A percentile compares a stretch with the other conserved stretches of the same genome.
Conservation (phyloP, 2,888 invertebrate genomes). For the Netelia virgata region DNA sequence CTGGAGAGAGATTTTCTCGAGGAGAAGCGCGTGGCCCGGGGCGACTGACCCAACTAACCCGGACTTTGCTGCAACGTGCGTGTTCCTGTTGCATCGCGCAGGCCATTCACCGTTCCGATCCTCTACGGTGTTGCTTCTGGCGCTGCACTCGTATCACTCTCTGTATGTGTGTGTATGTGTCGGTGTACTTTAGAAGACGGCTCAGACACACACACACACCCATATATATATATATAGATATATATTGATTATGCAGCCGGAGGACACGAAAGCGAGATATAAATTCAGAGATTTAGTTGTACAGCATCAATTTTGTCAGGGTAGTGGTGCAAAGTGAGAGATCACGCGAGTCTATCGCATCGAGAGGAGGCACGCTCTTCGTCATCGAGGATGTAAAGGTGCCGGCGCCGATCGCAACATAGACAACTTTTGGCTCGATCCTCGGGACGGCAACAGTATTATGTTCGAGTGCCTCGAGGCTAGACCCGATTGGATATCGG, state of each 20-base stretch:
- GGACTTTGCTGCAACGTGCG: slow-evolving; percentile 66
- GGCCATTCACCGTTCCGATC: slow-evolving; percentile 64
- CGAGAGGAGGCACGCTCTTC: slow-evolving; percentile 4
- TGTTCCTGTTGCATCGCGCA: slow-evolving; percentile 58
- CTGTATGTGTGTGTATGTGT: neutral
- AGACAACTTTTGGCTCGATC: slow-evolving; percentile 42
- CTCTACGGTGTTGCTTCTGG: slow-evolving; percentile 45
- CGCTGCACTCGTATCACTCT: slow-evolving; percentile 9
- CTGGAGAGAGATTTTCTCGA: slow-evolving; percentile 63
- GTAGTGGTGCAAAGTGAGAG: slow-evolving; percentile 53
- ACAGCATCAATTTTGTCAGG: slow-evolving; percentile 39
- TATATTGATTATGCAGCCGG: slow-evolving; percentile 28
- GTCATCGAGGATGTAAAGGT: slow-evolving; percentile 50
- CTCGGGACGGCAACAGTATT: slow-evolving; percentile 2
- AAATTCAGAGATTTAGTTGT: slow-evolving; percentile 29
- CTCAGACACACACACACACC: neutral
- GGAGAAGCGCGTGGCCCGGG: slow-evolving; percentile 59
- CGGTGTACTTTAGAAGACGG: neutral
- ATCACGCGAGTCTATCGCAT: slow-evolving; percentile 43
- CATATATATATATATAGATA: neutral
- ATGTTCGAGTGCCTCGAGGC: slow-evolving; percentile 44
- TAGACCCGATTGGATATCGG: slow-evolving; percentile 58
- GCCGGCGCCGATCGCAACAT: slow-evolving; percentile 46
- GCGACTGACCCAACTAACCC: slow-evolving; percentile 69
- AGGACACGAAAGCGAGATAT: slow-evolving; percentile 18